Evolutionary conservation across 92 coral and sea anemone genomes (phyloP).

Genomic region (Zoanthus solanderi): DNA sequence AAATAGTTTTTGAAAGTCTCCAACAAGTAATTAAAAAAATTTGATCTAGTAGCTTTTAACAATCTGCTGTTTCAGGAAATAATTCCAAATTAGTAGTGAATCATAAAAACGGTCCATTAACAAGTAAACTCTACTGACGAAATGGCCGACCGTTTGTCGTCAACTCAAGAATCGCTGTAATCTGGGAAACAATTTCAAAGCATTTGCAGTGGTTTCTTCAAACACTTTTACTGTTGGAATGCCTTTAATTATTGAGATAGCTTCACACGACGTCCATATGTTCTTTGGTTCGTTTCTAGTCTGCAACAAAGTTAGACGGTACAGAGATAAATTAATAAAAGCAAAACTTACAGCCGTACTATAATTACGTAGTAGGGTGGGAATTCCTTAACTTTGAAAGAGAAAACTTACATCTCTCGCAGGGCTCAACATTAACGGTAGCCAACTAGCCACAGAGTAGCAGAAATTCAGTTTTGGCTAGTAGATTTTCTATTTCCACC

Average conservation of each 20-base stretch:
- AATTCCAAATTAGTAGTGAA: neutral
- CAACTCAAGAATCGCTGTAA: slow-evolving; percentile 79
- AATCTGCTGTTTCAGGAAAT: neutral
- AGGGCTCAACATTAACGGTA: too few relatives aligned
- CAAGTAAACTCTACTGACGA: neutral
- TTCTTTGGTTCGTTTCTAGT: slow-evolving; percentile 94
- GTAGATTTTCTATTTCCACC: too few relatives aligned
- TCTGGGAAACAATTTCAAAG: slow-evolving; percentile 90
- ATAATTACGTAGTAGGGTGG: too few relatives aligned
- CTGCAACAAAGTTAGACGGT: slow-evolving; percentile 50
- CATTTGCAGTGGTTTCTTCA: slow-evolving; percentile 94
- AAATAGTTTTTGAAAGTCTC: too few relatives aligned
- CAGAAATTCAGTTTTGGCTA: too few relatives aligned
- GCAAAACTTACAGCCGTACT: neutral
- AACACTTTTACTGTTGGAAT: slow-evolving; percentile 79
- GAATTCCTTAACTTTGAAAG: too few relatives aligned
- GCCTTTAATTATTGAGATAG: slow-evolving; percentile 88
- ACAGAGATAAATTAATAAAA: neutral
- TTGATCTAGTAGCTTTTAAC: neutral
- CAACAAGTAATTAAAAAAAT: too few relatives aligned
- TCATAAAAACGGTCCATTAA: neutral
- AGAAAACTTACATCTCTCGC: too few relatives aligned
- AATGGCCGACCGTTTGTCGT: neutral
- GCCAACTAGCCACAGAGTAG: too few relatives aligned
- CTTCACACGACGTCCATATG: slow-evolving; percentile 80